Conservation (phyloP, 1,140 invertebrate species). For the Spodoptera litura region DNA sequence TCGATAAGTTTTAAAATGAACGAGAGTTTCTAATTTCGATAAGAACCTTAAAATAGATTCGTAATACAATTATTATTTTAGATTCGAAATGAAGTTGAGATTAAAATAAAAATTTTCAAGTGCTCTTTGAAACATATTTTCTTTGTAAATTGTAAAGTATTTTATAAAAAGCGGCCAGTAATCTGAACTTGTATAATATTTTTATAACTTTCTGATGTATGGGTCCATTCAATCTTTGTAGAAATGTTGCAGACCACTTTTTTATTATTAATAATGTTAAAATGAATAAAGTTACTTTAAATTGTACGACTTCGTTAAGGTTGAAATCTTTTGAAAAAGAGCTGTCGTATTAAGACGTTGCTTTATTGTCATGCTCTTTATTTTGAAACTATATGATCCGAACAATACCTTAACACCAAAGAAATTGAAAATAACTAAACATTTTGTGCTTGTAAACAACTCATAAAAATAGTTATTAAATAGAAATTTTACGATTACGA, state of each 20-base stretch:
- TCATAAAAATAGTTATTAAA: too few species aligned
- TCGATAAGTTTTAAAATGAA: too few species aligned
- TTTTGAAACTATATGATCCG: too few species aligned
- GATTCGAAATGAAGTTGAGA: background rate
- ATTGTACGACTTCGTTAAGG: background rate
- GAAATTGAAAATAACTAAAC: too few species aligned
- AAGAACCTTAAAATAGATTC: too few species aligned
- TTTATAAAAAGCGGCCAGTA: background rate
- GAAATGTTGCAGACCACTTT: background rate
- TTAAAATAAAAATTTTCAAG: background rate
- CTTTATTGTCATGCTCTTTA: too few species aligned
- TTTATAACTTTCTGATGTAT: slow-evolving; percentile 21
- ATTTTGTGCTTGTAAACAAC: too few species aligned
- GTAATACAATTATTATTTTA: too few species aligned
- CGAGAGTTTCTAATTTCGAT: too few species aligned
- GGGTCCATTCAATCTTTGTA: slow-evolving; percentile 1
- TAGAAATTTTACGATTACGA: too few species aligned
- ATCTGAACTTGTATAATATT: slow-evolving; percentile 21
- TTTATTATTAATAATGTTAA: slow-evolving; percentile 2
- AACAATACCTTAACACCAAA: too few species aligned
- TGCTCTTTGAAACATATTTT: background rate
- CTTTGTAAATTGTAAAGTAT: background rate
- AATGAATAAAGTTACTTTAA: background rate
- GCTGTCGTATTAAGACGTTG: too few species aligned
- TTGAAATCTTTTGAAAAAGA: background rate